These are phyloP conservation scores for human (Homo sapiens) DNA, from an alignment of 2,113 vertebrate species.

Conservation along the genomic window DNA sequence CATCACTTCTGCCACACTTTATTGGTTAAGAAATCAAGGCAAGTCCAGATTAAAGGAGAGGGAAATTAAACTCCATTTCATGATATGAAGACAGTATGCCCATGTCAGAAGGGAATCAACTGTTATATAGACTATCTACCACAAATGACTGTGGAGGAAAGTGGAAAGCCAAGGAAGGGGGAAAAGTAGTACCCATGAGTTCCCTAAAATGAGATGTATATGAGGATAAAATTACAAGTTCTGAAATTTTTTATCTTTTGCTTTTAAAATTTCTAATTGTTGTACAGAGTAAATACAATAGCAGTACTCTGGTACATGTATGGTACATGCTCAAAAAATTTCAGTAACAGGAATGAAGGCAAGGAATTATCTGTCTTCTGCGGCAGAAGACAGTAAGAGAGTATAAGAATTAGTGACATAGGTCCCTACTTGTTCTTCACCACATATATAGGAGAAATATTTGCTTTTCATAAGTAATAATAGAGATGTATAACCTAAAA, in stretches of 20 bases:
- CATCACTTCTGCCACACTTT: neutral
- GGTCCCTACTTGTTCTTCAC: neutral
- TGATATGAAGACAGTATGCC: neutral
- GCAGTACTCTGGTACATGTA: neutral
- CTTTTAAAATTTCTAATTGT: neutral
- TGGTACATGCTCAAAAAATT: neutral
- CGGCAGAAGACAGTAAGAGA: neutral
- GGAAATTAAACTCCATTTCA: neutral
- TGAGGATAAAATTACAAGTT: neutral
- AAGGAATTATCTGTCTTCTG: neutral
- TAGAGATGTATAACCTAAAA: neutral
- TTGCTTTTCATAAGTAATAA: neutral
- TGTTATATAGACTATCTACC: neutral
- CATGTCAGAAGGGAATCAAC: neutral
- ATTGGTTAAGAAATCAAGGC: neutral
- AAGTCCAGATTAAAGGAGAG: neutral
- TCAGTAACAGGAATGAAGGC: neutral
- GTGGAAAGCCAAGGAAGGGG: neutral
- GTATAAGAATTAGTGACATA: neutral
- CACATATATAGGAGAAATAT: neutral
- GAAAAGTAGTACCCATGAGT: neutral
- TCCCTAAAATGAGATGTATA: neutral
- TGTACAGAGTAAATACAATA: constrained; percentile 15
- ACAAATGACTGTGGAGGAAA: neutral
- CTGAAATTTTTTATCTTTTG: neutral